Evolutionary conservation across 2,888 invertebrate species (phyloP).

Genomic region (Drosophila nr. perissopoda): DNA sequence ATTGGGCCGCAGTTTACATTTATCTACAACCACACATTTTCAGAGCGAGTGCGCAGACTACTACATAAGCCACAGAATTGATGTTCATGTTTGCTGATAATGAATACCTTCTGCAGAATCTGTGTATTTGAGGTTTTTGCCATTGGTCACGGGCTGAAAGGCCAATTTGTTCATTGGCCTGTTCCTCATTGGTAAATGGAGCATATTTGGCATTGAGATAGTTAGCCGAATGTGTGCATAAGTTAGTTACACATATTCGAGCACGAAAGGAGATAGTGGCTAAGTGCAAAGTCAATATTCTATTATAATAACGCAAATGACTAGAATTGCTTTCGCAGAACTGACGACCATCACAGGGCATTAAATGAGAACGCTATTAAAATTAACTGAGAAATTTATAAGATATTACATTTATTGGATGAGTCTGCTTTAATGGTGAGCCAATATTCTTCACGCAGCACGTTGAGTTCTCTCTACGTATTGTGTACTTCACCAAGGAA

Average conservation of each 20-base stretch:
- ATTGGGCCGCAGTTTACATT: constrained; percentile 69
- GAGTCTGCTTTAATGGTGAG: neutral
- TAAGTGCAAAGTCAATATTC: constrained; percentile 7
- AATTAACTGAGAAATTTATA: neutral
- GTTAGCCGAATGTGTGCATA: constrained; percentile 4
- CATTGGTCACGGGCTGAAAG: constrained; percentile 14
- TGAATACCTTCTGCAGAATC: constrained; percentile 63
- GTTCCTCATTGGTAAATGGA: constrained; percentile 20
- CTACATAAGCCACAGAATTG: constrained; percentile 61
- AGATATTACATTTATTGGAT: neutral
- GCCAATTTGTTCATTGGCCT: constrained; percentile 44
- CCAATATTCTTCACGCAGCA: neutral
- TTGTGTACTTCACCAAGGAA: neutral
- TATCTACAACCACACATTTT: constrained; percentile 44
- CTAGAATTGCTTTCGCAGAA: neutral
- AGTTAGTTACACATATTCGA: neutral
- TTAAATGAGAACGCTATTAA: neutral
- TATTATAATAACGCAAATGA: neutral
- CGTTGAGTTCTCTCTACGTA: neutral
- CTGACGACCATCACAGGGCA: neutral
- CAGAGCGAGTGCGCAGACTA: constrained; percentile 18
- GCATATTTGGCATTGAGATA: constrained; percentile 12
- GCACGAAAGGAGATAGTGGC: neutral
- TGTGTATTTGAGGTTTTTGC: constrained; percentile 46
- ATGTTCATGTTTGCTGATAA: constrained; percentile 67